Conservation (phyloP, 2,113 vertebrate species). For the Mystacornis crossleyi region DNA sequence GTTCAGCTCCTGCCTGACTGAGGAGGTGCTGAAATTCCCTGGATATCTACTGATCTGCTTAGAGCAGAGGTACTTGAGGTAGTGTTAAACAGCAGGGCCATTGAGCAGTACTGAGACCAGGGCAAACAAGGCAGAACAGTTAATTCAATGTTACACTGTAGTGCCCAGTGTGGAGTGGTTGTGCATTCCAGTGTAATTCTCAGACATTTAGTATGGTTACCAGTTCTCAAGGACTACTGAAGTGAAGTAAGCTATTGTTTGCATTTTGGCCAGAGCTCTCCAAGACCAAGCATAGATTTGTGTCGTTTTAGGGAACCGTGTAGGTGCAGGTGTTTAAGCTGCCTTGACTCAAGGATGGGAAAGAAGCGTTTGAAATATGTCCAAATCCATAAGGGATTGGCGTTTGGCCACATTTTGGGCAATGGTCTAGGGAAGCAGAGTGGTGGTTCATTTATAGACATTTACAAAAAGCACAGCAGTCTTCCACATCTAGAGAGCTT, state of each 20-base stretch:
- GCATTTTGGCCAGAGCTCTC: not conserved
- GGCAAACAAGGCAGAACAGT: not conserved
- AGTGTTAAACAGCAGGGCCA: not conserved
- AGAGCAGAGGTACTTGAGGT: not conserved
- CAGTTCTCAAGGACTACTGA: not conserved
- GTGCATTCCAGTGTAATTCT: not conserved
- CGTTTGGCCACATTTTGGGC: not conserved
- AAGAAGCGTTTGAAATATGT: not conserved
- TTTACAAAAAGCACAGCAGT: not conserved
- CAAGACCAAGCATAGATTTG: not conserved
- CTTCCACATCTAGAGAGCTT: not conserved
- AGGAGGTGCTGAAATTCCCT: not conserved
- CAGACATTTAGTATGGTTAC: not conserved
- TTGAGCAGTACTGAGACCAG: not conserved
- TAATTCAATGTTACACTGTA: not conserved
- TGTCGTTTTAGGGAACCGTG: not conserved
- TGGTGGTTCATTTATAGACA: not conserved
- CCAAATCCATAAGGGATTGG: not conserved
- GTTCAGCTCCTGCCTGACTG: not conserved
- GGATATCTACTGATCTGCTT: not conserved
- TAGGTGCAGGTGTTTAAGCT: not conserved
- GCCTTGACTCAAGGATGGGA: not conserved
- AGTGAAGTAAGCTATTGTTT: not conserved
- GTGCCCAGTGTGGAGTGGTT: not conserved
- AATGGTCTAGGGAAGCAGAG: not conserved